Conservation (phyloP, 2,797 vertebrate genomes). For the Remorina albescens region DNA sequence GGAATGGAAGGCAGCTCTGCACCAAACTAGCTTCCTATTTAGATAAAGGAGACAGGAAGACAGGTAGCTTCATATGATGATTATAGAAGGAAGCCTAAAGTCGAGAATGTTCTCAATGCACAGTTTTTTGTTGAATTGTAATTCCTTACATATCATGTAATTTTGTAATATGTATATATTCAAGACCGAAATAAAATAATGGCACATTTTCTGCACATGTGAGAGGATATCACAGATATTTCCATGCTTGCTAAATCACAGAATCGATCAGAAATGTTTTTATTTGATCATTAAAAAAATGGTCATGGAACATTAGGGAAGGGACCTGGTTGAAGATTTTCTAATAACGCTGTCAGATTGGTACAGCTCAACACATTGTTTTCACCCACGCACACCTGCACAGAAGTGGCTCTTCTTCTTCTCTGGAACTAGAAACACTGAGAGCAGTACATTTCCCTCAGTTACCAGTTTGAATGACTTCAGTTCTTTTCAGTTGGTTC, state of each 20-base stretch:
- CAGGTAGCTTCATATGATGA: slow-evolving; percentile 8
- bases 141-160: neutral
- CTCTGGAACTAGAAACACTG: slow-evolving; percentile 7
- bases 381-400: slow-evolving; percentile 45
- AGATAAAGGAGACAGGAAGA: slow-evolving; percentile 54
- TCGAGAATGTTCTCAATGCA: neutral
- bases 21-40: slow-evolving; percentile 53
- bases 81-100: neutral
- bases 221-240: neutral
- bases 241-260: neutral
- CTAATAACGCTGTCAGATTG: slow-evolving; percentile 17
- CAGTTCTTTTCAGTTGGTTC: slow-evolving; percentile 2
- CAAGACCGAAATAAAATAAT: neutral
- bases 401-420: neutral
- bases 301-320: slow-evolving; percentile 7
- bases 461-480: neutral
- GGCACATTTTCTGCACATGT: neutral
- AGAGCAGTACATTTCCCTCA: slow-evolving; percentile 11
- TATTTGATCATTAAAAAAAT: neutral
- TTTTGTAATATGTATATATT: neutral
- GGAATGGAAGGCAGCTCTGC: slow-evolving; percentile 47
- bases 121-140: no score
- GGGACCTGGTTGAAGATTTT: slow-evolving; percentile 10
- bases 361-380: slow-evolving; percentile 22
- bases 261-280: neutral